Conservation (phyloP, 1,140 invertebrate species). For the Drosophila burlai region DNA sequence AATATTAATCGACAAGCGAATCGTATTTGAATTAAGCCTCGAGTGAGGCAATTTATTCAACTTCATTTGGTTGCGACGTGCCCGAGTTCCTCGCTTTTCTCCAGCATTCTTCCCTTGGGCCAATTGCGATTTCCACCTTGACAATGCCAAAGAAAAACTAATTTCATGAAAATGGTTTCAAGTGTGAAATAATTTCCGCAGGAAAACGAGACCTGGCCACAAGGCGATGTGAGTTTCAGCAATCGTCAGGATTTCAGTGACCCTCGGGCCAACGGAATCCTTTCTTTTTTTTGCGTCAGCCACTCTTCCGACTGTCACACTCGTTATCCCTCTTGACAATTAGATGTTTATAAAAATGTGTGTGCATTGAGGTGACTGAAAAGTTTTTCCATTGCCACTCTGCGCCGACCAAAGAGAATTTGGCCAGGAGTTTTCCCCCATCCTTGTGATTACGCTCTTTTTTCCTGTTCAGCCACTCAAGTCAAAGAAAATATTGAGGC, state of each 20-base stretch:
- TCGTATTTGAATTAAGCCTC: constrained; percentile 62
- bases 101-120: constrained; percentile 31
- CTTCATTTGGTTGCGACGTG: constrained; percentile 67
- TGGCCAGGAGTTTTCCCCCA: constrained; percentile 8
- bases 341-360: constrained; percentile 77
- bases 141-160: constrained; percentile 69
- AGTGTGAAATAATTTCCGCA: constrained; percentile 77
- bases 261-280: constrained; percentile 62
- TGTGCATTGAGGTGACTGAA: constrained; percentile 61
- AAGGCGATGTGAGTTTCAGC: constrained; percentile 55
- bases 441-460: not conserved
- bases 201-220: constrained; percentile 38
- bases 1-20: constrained; percentile 67
- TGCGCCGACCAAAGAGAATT: constrained; percentile 34
- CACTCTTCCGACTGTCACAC: constrained; percentile 37
- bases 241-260: constrained; percentile 61
- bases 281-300: constrained; percentile 16
- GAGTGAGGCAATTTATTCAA: constrained; percentile 45
- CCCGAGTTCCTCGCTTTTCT: constrained; percentile 45
- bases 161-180: constrained; percentile 78
- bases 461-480: constrained; percentile 13
- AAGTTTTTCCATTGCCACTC: constrained; percentile 68
- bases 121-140: constrained; percentile 55
- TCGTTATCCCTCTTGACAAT: constrained; percentile 65
- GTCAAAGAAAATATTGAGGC: constrained; percentile 18